Percentiles rank a stretch among this genome's conserved stretches.
Evolutionary conservation across 2,888 invertebrate genomes (phyloP).

Genomic region (Anodontia alba): DNA sequence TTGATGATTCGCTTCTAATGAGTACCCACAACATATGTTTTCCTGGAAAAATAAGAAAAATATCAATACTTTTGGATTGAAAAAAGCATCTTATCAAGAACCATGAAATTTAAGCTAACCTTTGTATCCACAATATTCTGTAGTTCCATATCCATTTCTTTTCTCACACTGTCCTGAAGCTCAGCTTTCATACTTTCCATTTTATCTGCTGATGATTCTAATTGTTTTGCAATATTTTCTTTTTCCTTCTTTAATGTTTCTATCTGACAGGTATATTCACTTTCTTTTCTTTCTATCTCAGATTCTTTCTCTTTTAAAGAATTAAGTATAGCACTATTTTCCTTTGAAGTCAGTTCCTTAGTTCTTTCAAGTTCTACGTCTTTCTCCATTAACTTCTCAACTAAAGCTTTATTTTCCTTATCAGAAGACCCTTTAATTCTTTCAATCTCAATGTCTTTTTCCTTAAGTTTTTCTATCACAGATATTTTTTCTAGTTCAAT

Average conservation of each 20-base stretch:
- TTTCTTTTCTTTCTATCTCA: slow-evolving; percentile 30
- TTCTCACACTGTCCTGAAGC: slow-evolving; percentile 52
- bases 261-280: background rate
- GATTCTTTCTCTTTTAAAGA: slow-evolving; percentile 33
- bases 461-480: slow-evolving; percentile 46
- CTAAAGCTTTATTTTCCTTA: slow-evolving; percentile 8
- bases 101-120: too few relatives aligned
- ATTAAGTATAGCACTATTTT: background rate
- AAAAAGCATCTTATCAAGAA: too few relatives aligned
- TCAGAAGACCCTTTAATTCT: background rate
- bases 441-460: slow-evolving; percentile 46
- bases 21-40: too few relatives aligned
- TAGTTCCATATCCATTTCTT: slow-evolving; percentile 59
- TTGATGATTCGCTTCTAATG: too few relatives aligned
- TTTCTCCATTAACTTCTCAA: background rate
- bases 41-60: too few relatives aligned
- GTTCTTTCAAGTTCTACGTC: slow-evolving; percentile 4
- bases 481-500: slow-evolving; percentile 42
- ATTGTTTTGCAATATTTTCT: slow-evolving; percentile 28
- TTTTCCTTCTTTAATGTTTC: slow-evolving; percentile 43
- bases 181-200: slow-evolving; percentile 46
- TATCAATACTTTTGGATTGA: too few relatives aligned
- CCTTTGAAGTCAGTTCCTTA: background rate
- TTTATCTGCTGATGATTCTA: slow-evolving; percentile 26
- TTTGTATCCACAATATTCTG: slow-evolving; percentile 64